A percentile compares a stretch with the other conserved stretches of the same genome.
Conservation (phyloP, 2,113 vertebrate genomes). For the Scortum barcoo region DNA sequence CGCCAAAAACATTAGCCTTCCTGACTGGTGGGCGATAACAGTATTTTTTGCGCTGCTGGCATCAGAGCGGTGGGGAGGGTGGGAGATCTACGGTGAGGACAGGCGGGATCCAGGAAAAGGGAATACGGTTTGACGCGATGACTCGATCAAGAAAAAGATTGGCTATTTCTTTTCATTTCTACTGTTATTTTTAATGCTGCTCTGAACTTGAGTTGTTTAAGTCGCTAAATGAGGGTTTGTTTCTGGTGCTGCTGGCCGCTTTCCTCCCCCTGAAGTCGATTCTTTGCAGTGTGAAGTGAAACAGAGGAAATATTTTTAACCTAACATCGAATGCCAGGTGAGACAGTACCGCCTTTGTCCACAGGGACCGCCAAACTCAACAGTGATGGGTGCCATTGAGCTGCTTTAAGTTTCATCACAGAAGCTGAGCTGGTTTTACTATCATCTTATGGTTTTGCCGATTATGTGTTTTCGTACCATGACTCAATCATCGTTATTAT, state of each 20-base stretch:
- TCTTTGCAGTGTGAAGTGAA: too few relatives aligned
- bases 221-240: too few relatives aligned
- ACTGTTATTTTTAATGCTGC: not conserved
- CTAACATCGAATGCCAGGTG: too few relatives aligned
- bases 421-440: not conserved
- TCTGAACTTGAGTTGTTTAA: too few relatives aligned
- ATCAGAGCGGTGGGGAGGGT: not conserved
- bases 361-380: too few relatives aligned
- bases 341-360: too few relatives aligned
- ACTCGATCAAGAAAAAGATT: not conserved
- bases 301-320: too few relatives aligned
- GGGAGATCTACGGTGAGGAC: not conserved
- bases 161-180: too few relatives aligned
- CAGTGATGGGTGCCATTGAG: too few relatives aligned
- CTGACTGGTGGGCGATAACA: slow-evolving; percentile 34
- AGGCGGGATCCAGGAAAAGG: not conserved
- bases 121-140: not conserved
- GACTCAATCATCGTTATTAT: slow-evolving; percentile 1
- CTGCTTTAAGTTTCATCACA: too few relatives aligned
- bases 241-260: too few relatives aligned
- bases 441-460: not conserved
- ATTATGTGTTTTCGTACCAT: not conserved
- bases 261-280: too few relatives aligned
- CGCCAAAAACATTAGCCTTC: slow-evolving; percentile 53
- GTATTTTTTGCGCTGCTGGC: slow-evolving; percentile 42